phyloP scores from a whole-genome alignment of 2,888 invertebrate species.

The Polydrusus pterygomalis region DNA sequence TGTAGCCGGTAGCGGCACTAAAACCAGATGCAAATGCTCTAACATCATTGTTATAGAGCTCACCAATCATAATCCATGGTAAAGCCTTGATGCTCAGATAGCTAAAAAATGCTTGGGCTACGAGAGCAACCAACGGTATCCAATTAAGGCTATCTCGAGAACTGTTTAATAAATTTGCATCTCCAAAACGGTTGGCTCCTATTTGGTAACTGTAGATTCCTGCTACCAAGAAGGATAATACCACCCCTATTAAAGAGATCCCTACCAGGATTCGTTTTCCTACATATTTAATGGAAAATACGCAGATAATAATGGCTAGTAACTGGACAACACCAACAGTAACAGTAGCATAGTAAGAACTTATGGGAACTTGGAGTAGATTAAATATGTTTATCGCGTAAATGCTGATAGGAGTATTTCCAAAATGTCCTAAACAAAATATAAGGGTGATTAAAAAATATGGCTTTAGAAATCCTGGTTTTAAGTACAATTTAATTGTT shows the following conservation, averaged over 20 bases:
- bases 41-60: constrained; percentile 82
- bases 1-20: constrained; percentile 82
- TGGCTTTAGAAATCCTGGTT: constrained; percentile 80
- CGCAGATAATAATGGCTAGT: constrained; percentile 79
- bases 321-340: constrained; percentile 83
- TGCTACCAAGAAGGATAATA: constrained; percentile 78
- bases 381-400: constrained; percentile 85
- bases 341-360: constrained; percentile 85
- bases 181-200: constrained; percentile 59
- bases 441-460: constrained; percentile 79
- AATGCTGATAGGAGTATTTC: constrained; percentile 83
- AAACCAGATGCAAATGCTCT: constrained; percentile 83
- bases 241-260: constrained; percentile 80
- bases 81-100: constrained; percentile 82
- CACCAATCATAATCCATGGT: constrained; percentile 87
- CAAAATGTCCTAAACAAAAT: constrained; percentile 86
- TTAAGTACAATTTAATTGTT: constrained; percentile 71
- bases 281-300: constrained; percentile 80
- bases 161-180: constrained; percentile 56
- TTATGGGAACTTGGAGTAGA: constrained; percentile 81
- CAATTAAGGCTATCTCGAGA: constrained; percentile 69
- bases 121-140: constrained; percentile 81
- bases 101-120: constrained; percentile 80
- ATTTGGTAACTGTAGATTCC: constrained; percentile 74
- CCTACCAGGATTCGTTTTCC: constrained; percentile 83